phyloP scores from a whole-genome alignment of 2,888 invertebrate genomes.

The Diaperis boleti region DNA sequence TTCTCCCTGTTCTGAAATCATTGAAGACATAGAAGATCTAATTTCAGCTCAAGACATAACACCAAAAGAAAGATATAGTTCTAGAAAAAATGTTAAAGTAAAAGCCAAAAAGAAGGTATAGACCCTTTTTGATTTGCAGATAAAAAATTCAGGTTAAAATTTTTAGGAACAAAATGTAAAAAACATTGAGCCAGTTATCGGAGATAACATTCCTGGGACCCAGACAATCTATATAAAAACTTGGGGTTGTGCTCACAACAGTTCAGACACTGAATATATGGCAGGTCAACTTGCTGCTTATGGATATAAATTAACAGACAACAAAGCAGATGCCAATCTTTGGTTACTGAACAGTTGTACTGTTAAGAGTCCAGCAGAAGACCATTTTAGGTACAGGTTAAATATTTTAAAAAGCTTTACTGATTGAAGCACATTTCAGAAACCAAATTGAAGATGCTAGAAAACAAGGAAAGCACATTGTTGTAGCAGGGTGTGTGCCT shows the following conservation, averaged over 20 bases:
- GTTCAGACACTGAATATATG: conserved; percentile 99
- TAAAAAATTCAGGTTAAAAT: background rate
- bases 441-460: conserved; percentile 87
- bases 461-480: conserved; percentile 82
- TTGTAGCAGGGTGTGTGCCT: conserved; percentile 98
- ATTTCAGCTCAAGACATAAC: conserved; percentile 84
- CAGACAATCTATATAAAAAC: conserved; percentile 90
- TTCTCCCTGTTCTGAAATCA: conserved; percentile 72
- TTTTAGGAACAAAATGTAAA: conserved; percentile 19
- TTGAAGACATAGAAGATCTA: conserved; percentile 88
- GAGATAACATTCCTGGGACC: conserved; percentile 74
- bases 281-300: conserved; percentile 91
- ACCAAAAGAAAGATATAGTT: conserved; percentile 82
- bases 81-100: conserved; percentile 77
- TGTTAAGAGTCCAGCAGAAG: conserved; percentile 97
- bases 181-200: conserved; percentile 46
- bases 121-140: background rate
- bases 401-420: background rate
- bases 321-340: conserved; percentile 86
- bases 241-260: conserved; percentile 99
- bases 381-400: conserved; percentile 86
- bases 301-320: conserved; percentile 87
- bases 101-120: conserved; percentile 64
- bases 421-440: conserved; percentile 63
- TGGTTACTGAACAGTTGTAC: conserved; percentile 99